Percentiles rank a stretch among this genome's conserved stretches.
phyloP scores from a whole-genome alignment of 2,888 invertebrate species.

The Eurytoma adleriae region DNA sequence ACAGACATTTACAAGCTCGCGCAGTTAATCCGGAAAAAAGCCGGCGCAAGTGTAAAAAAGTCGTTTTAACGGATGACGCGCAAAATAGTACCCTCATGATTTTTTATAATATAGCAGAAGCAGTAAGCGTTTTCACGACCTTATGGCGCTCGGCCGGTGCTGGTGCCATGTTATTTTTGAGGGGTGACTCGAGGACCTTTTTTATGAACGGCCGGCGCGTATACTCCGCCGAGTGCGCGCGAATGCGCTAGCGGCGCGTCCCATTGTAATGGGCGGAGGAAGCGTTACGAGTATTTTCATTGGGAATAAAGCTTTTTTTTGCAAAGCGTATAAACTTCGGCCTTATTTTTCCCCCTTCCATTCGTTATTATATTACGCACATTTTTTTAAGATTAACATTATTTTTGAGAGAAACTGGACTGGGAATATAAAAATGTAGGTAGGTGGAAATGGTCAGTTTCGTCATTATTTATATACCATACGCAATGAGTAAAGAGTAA shows the following conservation, averaged over 20 bases:
- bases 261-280: conserved; percentile 34
- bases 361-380: too few species aligned
- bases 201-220: conserved; percentile 63
- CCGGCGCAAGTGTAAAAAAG: conserved; percentile 21
- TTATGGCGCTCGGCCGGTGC: conserved; percentile 60
- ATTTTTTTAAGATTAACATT: too few species aligned
- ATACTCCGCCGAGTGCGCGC: background rate
- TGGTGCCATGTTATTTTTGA: conserved; percentile 66
- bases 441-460: too few species aligned
- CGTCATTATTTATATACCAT: too few species aligned
- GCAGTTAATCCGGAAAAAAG: background rate
- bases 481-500: too few species aligned
- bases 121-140: conserved; percentile 65
- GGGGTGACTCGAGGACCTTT: conserved; percentile 64
- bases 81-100: conserved; percentile 67
- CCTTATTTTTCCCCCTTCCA: background rate
- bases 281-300: conserved; percentile 21
- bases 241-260: background rate
- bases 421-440: too few species aligned
- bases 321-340: background rate
- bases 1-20: background rate
- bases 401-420: too few species aligned
- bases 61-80: conserved; percentile 57
- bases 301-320: conserved; percentile 24
- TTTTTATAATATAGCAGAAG: conserved; percentile 62